These are phyloP conservation scores for Pygocentrus nattereri DNA, from an alignment of 2,797 vertebrate genomes.

Conservation along the genomic window DNA sequence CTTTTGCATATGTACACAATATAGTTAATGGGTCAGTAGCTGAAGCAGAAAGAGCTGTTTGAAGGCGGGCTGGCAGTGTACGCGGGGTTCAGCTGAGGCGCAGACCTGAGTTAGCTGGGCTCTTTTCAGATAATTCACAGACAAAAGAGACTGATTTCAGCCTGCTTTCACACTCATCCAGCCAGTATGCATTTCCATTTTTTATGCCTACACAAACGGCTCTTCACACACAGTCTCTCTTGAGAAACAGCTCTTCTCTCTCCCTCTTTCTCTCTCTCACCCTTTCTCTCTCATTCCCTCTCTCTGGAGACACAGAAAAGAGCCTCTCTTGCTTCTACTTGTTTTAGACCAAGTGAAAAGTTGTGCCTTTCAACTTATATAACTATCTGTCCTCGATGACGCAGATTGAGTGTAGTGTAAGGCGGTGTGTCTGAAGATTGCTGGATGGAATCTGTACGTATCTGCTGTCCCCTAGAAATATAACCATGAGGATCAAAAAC, in stretches of 20 bases:
- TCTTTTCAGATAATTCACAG: conserved; percentile 66
- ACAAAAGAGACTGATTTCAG: conserved; percentile 67
- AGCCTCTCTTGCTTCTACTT: conserved; percentile 21
- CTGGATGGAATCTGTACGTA: conserved; percentile 11
- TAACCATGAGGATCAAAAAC: neutral
- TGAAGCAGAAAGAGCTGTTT: conserved; percentile 64
- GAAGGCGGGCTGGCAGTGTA: conserved; percentile 47
- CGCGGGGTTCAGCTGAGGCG: conserved; percentile 51
- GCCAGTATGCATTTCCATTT: conserved; percentile 55
- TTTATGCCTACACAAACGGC: conserved; percentile 53
- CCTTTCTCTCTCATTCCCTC: conserved; percentile 8
- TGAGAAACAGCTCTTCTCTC: conserved; percentile 9
- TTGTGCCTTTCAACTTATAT: conserved; percentile 13
- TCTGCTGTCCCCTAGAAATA: conserved; percentile 18
- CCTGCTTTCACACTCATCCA: conserved; percentile 58
- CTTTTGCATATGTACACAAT: conserved; percentile 73
- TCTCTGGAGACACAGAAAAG: conserved; percentile 38
- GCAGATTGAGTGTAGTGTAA: neutral
- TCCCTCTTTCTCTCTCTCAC: conserved; percentile 7
- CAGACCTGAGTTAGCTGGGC: conserved; percentile 55
- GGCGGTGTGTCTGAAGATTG: neutral
- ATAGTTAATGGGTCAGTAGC: conserved; percentile 71
- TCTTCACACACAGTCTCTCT: conserved; percentile 35
- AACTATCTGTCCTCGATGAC: neutral
- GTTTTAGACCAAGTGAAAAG: conserved; percentile 14